Conservation (phyloP, 2,888 invertebrate genomes). For the Melanchra persicariae region DNA sequence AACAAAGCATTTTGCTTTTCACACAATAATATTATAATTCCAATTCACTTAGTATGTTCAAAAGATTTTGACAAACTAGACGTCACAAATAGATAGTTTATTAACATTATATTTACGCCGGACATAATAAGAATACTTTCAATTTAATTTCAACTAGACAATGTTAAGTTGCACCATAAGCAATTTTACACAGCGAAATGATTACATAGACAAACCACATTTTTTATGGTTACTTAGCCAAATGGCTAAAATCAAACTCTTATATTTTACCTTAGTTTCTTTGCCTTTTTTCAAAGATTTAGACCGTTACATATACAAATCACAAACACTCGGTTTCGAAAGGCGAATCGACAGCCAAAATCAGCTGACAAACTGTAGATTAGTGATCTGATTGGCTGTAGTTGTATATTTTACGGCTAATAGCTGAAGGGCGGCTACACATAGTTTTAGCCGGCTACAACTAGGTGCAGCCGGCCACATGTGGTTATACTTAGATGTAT, state of each 20-base stretch:
- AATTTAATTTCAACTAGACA: constrained; percentile 26
- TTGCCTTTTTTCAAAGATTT: neutral
- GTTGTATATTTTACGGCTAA: too few species aligned
- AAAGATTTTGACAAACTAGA: constrained; percentile 23
- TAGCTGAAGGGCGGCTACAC: too few species aligned
- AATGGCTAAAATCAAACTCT: neutral
- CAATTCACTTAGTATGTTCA: constrained; percentile 6
- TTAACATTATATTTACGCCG: constrained; percentile 22
- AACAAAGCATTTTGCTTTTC: too few species aligned
- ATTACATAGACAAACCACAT: constrained; percentile 14
- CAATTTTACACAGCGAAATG: constrained; percentile 47
- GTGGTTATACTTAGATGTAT: too few species aligned
- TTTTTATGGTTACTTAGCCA: neutral
- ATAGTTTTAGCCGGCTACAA: too few species aligned
- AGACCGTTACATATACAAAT: constrained; percentile 19
- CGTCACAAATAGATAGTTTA: constrained; percentile 17
- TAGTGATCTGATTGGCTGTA: neutral
- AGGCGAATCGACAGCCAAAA: neutral
- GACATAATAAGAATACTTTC: constrained; percentile 35
- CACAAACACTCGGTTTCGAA: neutral
- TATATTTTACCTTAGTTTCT: neutral
- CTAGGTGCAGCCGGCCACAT: too few species aligned
- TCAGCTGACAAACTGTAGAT: neutral
- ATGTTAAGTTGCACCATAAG: constrained; percentile 44
- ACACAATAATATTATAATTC: constrained; percentile 14